Evolutionary conservation across 2,797 vertebrate species (phyloP), one percentile per base, ranked within the genome.

Genomic region (Pipistrellus kuhlii): DNA sequence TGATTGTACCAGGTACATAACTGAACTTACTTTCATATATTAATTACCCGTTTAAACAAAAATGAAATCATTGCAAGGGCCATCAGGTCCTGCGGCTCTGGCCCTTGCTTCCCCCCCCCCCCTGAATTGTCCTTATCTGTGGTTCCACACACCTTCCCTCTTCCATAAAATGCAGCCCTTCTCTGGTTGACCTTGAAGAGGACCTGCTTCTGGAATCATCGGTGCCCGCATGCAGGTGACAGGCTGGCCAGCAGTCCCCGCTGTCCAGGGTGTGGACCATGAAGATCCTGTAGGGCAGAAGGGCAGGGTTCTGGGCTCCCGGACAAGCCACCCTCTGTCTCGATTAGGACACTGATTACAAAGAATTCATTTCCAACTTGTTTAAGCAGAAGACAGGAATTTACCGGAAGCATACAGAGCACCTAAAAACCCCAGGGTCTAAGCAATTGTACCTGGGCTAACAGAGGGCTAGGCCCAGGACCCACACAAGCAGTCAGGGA

Each of bases 171-270:
- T 30, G 8, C 20, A 20, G 12, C 5, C 46, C 46, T 90, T 90
- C 25, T 80, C 72, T 59, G 55, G 30, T 66, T 93, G 69, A 30
- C 32, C 23, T 48, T 71, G 82, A 92, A 72, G 51, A 48, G 17
- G 7, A 59, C 27, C 20, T 77, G n/a, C 62, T 78, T 86, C 5
- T 95, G 73, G 21, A 85, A 69, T 71, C 1, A 17, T 8, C 48
- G 1, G 2, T 25, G 18, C 9, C 75, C 68, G 51, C 17, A 0
- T 73, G 8, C 64, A n/a, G 14, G 20, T 75, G 18, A 30, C 38
- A 69, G 32, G 21, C 23, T 32, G 32, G 69, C 13, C n/a, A 35
- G 41, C 30, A 46, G 8, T 23, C 10, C 5, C 27, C 73, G n/a
- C 9, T 8, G 21, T 64, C 4, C n/a, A 46, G 55, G 66, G 2